phyloP scores from a whole-genome alignment of 2,113 vertebrate genomes.

The Pyrgilauda ruficollis region DNA sequence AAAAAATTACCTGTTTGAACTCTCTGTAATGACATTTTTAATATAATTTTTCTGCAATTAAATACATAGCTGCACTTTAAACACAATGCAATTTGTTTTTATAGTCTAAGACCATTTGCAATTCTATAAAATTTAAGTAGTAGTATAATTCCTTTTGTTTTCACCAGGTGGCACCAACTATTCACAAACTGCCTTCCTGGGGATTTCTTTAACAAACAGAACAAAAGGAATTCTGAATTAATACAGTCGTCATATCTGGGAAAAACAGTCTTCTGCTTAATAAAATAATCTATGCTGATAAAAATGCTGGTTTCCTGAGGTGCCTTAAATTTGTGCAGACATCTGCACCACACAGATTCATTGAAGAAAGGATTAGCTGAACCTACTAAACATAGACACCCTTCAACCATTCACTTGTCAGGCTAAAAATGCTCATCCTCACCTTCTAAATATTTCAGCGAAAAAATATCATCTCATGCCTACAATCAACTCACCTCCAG shows the following conservation, averaged over 20 bases:
- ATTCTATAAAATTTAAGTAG: background rate
- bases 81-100: background rate
- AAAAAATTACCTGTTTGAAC: background rate
- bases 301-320: background rate
- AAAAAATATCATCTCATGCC: background rate
- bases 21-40: background rate
- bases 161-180: constrained; percentile 38
- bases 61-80: background rate
- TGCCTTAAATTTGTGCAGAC: background rate
- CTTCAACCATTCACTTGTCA: background rate
- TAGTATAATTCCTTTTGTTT: background rate
- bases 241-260: background rate
- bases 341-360: background rate
- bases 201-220: background rate
- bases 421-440: background rate
- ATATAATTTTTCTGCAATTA: background rate
- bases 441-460: background rate
- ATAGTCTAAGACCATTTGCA: background rate
- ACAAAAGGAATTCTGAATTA: background rate
- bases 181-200: background rate
- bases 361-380: background rate
- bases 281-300: background rate
- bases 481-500: constrained; percentile 84
- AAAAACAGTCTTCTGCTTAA: background rate
- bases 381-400: background rate